These are phyloP conservation scores for Drosophila parvula DNA, from an alignment of 1,140 invertebrate species.

Conservation along the genomic window DNA sequence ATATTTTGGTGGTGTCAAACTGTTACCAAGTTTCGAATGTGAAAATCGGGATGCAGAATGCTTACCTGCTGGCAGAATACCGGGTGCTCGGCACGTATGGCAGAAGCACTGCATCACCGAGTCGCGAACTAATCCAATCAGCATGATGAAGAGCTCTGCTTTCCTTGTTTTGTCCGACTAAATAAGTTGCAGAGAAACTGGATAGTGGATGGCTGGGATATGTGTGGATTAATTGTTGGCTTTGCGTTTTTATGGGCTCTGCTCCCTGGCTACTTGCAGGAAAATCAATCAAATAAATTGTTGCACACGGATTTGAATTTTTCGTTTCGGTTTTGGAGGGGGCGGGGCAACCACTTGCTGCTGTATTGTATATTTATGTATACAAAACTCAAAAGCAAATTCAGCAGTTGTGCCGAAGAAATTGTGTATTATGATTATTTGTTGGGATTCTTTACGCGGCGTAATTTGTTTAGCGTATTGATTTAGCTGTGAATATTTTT, in stretches of 20 bases:
- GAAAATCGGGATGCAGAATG: not conserved
- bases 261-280: slow-evolving; percentile 7
- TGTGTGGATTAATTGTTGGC: slow-evolving; percentile 32
- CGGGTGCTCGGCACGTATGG: slow-evolving; percentile 92
- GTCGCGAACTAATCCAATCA: slow-evolving; percentile 93
- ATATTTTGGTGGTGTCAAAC: not conserved
- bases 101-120: slow-evolving; percentile 95
- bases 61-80: slow-evolving; percentile 89
- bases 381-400: slow-evolving; percentile 11
- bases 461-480: slow-evolving; percentile 4
- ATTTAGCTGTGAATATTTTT: slow-evolving; percentile 9
- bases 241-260: slow-evolving; percentile 3
- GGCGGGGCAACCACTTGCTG: slow-evolving; percentile 30
- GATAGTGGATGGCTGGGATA: slow-evolving; percentile 39
- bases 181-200: slow-evolving; percentile 15
- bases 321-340: slow-evolving; percentile 1
- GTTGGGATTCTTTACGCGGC: slow-evolving; percentile 8
- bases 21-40: slow-evolving; percentile 12
- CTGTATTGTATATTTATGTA: slow-evolving; percentile 8
- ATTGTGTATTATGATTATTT: not conserved
- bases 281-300: not conserved
- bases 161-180: slow-evolving; percentile 17
- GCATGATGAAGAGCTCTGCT: slow-evolving; percentile 86
- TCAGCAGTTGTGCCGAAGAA: slow-evolving; percentile 9
- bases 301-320: slow-evolving; percentile 3